Percentiles rank a stretch among this genome's conserved stretches.
phyloP scores from a whole-genome alignment of 2,797 vertebrate genomes.

The Hypotaenidia okinawae region DNA sequence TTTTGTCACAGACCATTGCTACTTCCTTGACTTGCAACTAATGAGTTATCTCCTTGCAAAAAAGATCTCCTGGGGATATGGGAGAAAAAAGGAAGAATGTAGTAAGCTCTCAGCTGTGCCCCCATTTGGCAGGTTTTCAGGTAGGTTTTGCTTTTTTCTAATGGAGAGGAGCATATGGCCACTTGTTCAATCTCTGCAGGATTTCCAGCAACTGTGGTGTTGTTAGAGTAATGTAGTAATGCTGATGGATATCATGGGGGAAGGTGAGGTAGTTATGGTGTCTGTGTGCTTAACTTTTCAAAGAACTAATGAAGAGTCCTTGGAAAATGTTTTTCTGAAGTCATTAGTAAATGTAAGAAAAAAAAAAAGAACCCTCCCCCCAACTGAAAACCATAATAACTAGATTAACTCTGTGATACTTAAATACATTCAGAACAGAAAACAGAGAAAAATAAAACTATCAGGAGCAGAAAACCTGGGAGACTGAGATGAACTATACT shows the following conservation, averaged over 20 bases:
- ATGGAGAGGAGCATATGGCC: not conserved
- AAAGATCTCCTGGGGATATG: not conserved
- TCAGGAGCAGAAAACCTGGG: not conserved
- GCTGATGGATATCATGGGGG: not conserved
- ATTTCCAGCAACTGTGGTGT: not conserved
- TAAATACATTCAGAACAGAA: not conserved
- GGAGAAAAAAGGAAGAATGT: not conserved
- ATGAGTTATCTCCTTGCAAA: not conserved
- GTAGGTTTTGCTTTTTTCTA: not conserved
- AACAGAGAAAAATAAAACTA: not conserved
- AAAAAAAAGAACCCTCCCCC: rapidly evolving
- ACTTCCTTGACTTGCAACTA: not conserved
- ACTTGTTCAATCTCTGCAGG: constrained; percentile 16
- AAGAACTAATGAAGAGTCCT: not conserved
- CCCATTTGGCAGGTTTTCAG: not conserved
- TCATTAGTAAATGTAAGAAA: not conserved
- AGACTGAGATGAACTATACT: not conserved
- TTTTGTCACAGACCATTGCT: rapidly evolving
- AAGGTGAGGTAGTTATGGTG: not conserved
- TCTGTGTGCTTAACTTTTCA: not conserved
- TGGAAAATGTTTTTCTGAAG: not conserved
- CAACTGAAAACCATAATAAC: not conserved
- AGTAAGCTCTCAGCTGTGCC: not conserved
- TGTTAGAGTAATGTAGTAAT: not conserved
- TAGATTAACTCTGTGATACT: not conserved